A percentile compares a stretch with the other conserved stretches of the same genome.
phyloP scores from a whole-genome alignment of 2,888 invertebrate species.

The Isoperla grammatica region DNA sequence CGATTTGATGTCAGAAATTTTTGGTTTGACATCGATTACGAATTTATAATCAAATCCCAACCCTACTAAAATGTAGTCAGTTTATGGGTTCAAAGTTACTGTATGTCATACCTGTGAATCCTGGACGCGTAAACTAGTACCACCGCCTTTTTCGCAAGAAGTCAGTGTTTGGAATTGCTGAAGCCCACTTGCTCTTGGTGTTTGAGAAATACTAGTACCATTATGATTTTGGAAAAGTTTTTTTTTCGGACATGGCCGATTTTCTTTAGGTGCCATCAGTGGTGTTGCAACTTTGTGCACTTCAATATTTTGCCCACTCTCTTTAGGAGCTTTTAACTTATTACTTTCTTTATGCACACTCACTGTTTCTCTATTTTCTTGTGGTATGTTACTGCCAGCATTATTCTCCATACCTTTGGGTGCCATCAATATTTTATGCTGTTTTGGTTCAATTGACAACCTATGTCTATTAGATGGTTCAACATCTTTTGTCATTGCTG shows the following conservation, averaged over 20 bases:
- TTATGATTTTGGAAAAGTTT: not conserved
- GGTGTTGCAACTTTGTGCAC: not conserved
- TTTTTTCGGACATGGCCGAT: not conserved
- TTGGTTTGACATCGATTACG: no score
- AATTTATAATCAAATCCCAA: no score
- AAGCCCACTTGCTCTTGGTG: no score
- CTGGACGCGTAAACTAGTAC: slow-evolving; percentile 33
- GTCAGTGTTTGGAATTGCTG: slow-evolving; percentile 28
- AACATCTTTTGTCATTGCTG: no score
- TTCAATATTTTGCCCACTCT: not conserved
- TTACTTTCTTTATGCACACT: not conserved
- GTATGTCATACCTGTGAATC: slow-evolving; percentile 34
- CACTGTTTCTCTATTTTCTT: no score
- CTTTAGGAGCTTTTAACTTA: not conserved
- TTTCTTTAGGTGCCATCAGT: not conserved
- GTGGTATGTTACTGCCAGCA: no score
- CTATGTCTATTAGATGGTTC: no score
- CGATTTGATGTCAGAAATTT: no score
- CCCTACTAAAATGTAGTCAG: no score
- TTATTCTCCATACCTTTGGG: not conserved
- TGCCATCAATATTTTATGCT: not conserved
- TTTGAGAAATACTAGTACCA: no score
- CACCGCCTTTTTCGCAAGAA: slow-evolving; percentile 22
- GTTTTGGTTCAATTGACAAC: not conserved
- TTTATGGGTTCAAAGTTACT: no score